phyloP scores from a whole-genome alignment of 2,113 vertebrate genomes.

The Taxidea taxus region DNA sequence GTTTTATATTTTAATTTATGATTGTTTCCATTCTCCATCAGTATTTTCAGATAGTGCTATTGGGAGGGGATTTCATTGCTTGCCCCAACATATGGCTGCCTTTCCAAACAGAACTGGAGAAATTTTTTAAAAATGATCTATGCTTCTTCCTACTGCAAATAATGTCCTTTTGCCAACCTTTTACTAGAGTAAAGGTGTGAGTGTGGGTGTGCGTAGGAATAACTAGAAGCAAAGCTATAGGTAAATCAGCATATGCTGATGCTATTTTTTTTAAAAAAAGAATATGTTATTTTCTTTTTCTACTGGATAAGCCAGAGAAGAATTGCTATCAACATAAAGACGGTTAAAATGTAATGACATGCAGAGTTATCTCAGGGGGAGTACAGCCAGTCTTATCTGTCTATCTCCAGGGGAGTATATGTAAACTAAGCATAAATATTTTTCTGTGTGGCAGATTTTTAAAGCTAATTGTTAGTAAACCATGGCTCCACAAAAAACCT shows the following conservation, averaged over 20 bases:
- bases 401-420: constrained; percentile 1
- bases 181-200: not conserved
- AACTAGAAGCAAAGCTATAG: not conserved
- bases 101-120: not conserved
- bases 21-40: not conserved
- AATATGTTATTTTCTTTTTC: not conserved
- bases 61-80: not conserved
- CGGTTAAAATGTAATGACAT: not conserved
- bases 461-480: constrained; percentile 73
- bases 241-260: not conserved
- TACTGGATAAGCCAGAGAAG: not conserved
- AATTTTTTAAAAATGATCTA: not conserved
- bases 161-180: not conserved
- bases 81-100: not conserved
- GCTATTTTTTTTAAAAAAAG: not conserved
- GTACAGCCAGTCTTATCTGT: not conserved
- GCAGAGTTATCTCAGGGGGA: constrained; percentile 10
- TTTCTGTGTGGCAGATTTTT: constrained; percentile 71
- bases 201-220: not conserved
- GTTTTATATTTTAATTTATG: not conserved
- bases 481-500: constrained; percentile 52
- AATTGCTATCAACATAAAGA: not conserved
- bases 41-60: not conserved
- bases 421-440: constrained; percentile 69
- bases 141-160: not conserved